These are phyloP conservation scores for Leucopsar rothschildi DNA, from an alignment of 2,113 vertebrate species.

Conservation along the genomic window DNA sequence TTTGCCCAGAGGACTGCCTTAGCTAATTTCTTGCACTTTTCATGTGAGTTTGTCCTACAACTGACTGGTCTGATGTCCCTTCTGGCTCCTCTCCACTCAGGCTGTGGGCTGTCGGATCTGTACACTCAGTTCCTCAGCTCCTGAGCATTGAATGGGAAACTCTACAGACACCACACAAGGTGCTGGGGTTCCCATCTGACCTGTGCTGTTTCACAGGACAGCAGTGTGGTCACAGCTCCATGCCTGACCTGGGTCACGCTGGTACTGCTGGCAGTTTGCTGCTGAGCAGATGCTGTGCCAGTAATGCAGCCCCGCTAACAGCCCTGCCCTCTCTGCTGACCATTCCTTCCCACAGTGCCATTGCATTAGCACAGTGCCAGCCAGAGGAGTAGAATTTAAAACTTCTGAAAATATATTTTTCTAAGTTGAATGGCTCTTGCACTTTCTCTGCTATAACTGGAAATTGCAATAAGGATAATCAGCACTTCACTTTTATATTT, in stretches of 20 bases:
- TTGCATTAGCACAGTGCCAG: neutral
- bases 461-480: neutral
- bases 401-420: neutral
- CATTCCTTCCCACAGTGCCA: neutral
- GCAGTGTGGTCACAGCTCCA: rapidly evolving
- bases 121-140: neutral
- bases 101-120: neutral
- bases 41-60: neutral
- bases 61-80: rapidly evolving
- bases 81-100: neutral
- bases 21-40: neutral
- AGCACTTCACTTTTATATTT: neutral
- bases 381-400: neutral
- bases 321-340: neutral
- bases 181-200: neutral
- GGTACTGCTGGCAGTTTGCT: neutral
- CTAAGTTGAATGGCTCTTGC: neutral
- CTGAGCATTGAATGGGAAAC: neutral
- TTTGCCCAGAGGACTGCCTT: neutral
- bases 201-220: rapidly evolving
- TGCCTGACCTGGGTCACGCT: rapidly evolving
- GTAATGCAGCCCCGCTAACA: neutral
- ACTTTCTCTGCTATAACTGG: neutral
- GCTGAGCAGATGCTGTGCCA: neutral
- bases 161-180: neutral